Evolutionary conservation across 2,797 vertebrate species (phyloP), one percentile per base, ranked within the genome.

Genomic region (Myotis pilosus): DNA sequence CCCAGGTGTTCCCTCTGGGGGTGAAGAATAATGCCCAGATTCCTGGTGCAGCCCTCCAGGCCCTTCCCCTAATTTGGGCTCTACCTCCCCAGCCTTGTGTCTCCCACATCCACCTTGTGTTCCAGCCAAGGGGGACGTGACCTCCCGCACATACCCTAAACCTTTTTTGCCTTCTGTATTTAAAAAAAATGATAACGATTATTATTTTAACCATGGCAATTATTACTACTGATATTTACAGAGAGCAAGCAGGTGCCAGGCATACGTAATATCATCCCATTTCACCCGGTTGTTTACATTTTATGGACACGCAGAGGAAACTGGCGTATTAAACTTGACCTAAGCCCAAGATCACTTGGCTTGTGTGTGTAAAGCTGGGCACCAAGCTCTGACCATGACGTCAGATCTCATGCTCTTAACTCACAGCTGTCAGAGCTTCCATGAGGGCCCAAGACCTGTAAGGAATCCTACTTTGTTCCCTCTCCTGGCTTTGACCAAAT

Each of bases 181-280:
- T 94, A 68, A 84, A 79, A 79, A 88, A 89, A 92, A 81, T 22
- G 41, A 81, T 68, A 57, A 49, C 57, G 23, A 60, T 87, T 12
- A 82, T 92, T 57, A 75, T 86, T 96, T 92, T 79, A 92, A 53
- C 53, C 22, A 76, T 57, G 82, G 47, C 49, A 49, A 49, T 62
- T 55, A 72, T 94, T 57, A 76, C 76, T 92, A 23, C 75, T 55
- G 80, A 47, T 74, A 85, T 84, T 95, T 95, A 79, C 81, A 22
- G 75, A 89, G 93, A 60, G 9, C 51, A 36, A n/a, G 84, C 82
- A 85, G 15, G 47, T 90, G n/a, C 84, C 69, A 69, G 81, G 49
- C n/a, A 76, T n/a, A 62, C n/a, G 47, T 64, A 60, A 12, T 81
- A n/a, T 81, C 47, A 28, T 81, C 57, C 68, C 16, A 92, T 55